phyloP scores from a whole-genome alignment of 2,113 vertebrate genomes.

The Anser cygnoides region DNA sequence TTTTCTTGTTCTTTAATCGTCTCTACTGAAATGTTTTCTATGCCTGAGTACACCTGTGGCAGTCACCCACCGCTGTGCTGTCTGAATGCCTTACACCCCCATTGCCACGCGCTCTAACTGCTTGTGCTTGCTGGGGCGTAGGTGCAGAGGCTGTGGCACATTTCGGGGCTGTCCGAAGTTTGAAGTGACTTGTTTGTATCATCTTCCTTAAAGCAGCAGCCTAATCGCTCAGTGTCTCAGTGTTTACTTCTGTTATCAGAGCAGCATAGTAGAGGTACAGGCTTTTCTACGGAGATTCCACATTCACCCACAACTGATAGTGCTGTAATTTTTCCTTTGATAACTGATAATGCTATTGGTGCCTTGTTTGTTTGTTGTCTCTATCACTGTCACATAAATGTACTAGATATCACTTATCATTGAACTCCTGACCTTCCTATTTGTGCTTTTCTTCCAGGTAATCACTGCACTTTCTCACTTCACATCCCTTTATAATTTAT shows the following conservation, averaged over 20 bases:
- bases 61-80: background rate
- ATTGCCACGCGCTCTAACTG: background rate
- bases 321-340: background rate
- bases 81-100: background rate
- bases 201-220: background rate
- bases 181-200: background rate
- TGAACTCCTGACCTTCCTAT: background rate
- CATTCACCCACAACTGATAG: background rate
- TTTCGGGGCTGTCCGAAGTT: background rate
- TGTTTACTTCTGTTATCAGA: background rate
- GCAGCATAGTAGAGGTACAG: background rate
- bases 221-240: background rate
- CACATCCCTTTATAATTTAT: background rate
- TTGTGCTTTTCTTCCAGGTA: background rate
- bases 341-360: background rate
- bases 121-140: accelerated
- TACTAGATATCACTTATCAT: background rate
- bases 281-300: background rate
- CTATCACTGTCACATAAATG: background rate
- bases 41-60: background rate
- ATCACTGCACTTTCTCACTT: background rate
- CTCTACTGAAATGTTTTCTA: background rate
- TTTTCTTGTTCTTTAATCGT: background rate
- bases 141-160: background rate
- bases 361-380: background rate